These are phyloP conservation scores for Puma concolor DNA, from an alignment of 2,113 vertebrate species.

Conservation along the genomic window DNA sequence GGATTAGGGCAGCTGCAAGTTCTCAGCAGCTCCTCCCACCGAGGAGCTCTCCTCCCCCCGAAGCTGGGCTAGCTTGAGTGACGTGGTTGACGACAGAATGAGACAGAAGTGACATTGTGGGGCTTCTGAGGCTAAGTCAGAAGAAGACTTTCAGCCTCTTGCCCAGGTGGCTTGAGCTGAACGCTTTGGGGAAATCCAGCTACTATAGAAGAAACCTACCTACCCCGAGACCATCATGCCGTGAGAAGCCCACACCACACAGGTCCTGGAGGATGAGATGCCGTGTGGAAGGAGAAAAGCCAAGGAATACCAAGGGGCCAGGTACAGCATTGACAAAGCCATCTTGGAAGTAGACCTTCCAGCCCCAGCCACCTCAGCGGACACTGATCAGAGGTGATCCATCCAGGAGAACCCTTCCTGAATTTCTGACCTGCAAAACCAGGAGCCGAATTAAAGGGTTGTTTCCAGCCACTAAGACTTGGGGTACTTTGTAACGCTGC, in stretches of 20 bases:
- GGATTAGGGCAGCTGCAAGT: background rate
- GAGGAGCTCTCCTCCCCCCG: background rate
- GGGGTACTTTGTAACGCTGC: background rate
- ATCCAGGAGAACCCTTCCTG: background rate
- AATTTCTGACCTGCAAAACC: background rate
- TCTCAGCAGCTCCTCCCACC: background rate
- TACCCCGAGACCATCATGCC: background rate
- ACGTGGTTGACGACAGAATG: background rate
- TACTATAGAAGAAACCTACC: background rate
- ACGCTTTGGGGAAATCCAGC: background rate
- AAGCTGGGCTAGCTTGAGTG: background rate
- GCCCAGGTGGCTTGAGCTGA: background rate
- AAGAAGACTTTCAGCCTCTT: background rate
- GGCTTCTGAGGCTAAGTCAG: background rate
- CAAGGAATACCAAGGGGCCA: background rate
- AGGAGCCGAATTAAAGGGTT: background rate
- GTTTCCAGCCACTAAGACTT: background rate
- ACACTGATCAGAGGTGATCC: background rate
- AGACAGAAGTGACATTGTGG: background rate
- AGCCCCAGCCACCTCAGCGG: background rate
- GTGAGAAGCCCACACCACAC: background rate
- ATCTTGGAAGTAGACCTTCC: background rate
- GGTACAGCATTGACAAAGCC: too few relatives aligned
- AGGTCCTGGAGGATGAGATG: background rate
- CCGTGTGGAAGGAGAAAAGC: background rate